phyloP scores from a whole-genome alignment of 2,797 vertebrate species.

The Ceryle rudis region DNA sequence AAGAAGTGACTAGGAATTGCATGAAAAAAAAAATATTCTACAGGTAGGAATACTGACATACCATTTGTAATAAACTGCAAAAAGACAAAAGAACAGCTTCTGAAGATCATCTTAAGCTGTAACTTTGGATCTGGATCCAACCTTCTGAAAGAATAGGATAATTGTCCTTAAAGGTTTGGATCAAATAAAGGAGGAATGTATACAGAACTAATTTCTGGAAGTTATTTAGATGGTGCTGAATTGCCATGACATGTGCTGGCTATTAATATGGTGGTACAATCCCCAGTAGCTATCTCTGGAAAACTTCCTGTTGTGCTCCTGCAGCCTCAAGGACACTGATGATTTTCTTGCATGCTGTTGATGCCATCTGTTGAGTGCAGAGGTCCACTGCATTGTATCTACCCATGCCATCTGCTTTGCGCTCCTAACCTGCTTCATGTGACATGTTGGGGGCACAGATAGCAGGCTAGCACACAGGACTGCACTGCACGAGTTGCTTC shows the following conservation, averaged over 20 bases:
- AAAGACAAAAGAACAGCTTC: neutral
- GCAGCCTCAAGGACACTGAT: neutral
- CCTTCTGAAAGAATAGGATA: neutral
- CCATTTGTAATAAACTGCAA: neutral
- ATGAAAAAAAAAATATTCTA: neutral
- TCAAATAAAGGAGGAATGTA: neutral
- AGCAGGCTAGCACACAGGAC: neutral
- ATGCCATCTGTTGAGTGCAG: constrained; percentile 50
- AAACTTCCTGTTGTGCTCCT: neutral
- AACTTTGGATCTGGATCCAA: neutral
- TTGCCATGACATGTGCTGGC: neutral
- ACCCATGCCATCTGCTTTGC: neutral
- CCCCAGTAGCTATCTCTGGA: neutral
- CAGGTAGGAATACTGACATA: neutral
- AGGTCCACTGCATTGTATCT: neutral
- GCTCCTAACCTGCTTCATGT: neutral
- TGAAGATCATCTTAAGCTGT: neutral
- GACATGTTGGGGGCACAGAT: fast-evolving
- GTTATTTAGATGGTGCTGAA: neutral
- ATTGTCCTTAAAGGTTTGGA: neutral
- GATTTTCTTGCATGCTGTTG: constrained; percentile 12
- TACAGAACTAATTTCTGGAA: neutral
- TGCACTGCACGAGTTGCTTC: neutral
- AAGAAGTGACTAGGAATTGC: neutral
- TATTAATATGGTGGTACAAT: neutral